Conservation (phyloP, 2,888 invertebrate species). For the Panopea generosa region DNA sequence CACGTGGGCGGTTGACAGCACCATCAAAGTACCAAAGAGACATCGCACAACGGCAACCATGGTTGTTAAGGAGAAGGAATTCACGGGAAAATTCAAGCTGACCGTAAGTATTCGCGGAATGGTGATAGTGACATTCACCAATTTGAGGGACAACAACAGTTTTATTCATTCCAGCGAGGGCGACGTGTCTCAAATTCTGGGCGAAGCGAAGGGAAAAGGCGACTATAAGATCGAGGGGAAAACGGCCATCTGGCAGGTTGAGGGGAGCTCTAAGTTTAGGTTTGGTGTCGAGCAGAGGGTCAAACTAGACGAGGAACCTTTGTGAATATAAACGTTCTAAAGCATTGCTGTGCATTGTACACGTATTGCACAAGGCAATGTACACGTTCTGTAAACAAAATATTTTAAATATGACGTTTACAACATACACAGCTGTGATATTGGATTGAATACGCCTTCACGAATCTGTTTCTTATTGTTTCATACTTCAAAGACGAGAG, state of each 20-base stretch:
- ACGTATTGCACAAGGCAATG: too few species aligned
- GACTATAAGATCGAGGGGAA: constrained; percentile 67
- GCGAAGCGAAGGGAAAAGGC: constrained; percentile 62
- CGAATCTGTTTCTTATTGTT: too few species aligned
- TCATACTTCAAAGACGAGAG: too few species aligned
- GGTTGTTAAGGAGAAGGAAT: constrained; percentile 86
- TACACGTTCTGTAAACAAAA: too few species aligned
- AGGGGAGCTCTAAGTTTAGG: constrained; percentile 80
- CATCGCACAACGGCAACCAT: constrained; percentile 85
- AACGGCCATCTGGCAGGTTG: constrained; percentile 70
- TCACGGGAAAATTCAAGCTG: constrained; percentile 84
- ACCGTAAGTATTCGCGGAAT: constrained; percentile 81
- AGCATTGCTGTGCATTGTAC: too few species aligned
- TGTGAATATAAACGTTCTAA: too few species aligned
- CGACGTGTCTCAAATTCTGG: constrained; percentile 78
- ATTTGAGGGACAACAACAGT: constrained; percentile 84
- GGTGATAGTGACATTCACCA: constrained; percentile 83
- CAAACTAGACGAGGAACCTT: constrained; percentile 79
- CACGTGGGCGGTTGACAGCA: constrained; percentile 86
- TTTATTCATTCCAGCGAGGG: constrained; percentile 83
- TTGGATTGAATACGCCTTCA: too few species aligned
- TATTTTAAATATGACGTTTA: too few species aligned
- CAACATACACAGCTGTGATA: too few species aligned
- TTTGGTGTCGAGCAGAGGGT: constrained; percentile 83
- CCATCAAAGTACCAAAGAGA: constrained; percentile 83